Evolutionary conservation across 2,113 vertebrate species (phyloP), one percentile per base, ranked within the genome.

Genomic region (Aphyosemion australe): DNA sequence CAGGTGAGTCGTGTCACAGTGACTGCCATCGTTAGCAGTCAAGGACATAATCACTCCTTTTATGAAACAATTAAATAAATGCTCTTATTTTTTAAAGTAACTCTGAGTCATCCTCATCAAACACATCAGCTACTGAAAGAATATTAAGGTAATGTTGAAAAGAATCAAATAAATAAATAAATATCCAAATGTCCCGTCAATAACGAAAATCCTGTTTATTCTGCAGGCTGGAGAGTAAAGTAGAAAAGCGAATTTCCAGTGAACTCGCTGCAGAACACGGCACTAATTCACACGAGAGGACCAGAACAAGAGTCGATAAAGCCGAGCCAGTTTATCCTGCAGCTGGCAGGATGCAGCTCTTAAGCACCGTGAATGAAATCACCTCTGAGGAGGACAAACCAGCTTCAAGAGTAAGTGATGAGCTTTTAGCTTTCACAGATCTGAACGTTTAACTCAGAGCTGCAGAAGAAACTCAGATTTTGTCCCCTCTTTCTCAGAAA

Each of bases 401-500:
- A 15, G 69, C 71, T 45, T 87, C 80, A 11, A 83, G 72, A 69
- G 79, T 86, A 61, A 80, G 78, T 59, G 12, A n/a, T 20, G 5
- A 19, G 1, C 19, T 15, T 19, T 31, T 41, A 2, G 41, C 12
- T 19, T 13, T 45, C 26, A 34, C 46, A 76, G 48, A 37, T 45
- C 11, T 70, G 31, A 12, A 18, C 8, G 34, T 1, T 47, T 31
- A 9, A 19, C 15, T 10, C 2, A 8, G 26, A 50, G 1, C 31
- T 37, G 2, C 32, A 37, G 48, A 1, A 2, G 32, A 50, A 61
- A 45, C 16, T 79, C 31, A 77, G 26, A 43, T 51, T 65, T 64
- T 59, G 21, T 72, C 50, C 59, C 32, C 56, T 49, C 4, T 11
- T 32, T 39, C 9, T 18, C 57, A 93, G 90, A 91, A 71, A 69